Evolutionary conservation across 30 jellyfish, hydroid and myxozoan species (phyloP).

Genomic region (Aurelia sp.): DNA sequence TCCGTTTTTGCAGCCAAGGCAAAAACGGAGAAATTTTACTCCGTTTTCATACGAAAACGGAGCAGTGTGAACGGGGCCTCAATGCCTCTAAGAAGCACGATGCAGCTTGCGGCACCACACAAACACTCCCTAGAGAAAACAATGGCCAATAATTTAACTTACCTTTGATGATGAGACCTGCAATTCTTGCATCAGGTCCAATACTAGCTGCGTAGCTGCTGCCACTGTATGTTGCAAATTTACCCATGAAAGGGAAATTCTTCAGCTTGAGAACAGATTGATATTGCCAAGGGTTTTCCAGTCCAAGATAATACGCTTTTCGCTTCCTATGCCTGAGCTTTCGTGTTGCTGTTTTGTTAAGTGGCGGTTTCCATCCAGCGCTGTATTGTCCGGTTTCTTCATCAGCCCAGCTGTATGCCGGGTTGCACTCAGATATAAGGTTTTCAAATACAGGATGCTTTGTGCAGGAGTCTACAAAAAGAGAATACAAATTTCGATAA

Average conservation of each 20-base stretch:
- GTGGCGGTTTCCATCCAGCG: conserved; percentile 90
- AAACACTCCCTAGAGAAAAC: neutral
- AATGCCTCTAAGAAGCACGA: no score
- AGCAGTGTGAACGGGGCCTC: neutral
- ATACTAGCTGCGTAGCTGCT: conserved; percentile 87
- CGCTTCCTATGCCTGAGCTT: conserved; percentile 70
- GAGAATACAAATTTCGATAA: neutral
- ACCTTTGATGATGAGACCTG: conserved; percentile 69
- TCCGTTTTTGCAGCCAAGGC: no score
- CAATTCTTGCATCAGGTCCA: conserved; percentile 86
- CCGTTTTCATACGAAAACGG: no score
- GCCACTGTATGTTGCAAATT: conserved; percentile 86
- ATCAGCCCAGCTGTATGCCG: conserved; percentile 75
- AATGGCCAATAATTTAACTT: neutral
- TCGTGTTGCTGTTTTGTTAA: conserved; percentile 64
- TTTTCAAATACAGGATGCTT: conserved; percentile 80
- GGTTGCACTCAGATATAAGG: conserved; percentile 73
- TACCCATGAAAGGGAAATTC: conserved; percentile 90
- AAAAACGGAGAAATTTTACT: no score
- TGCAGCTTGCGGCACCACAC: neutral
- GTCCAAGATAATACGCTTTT: conserved; percentile 82
- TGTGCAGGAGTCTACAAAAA: conserved; percentile 72
- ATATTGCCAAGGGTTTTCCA: conserved; percentile 90
- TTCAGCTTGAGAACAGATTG: conserved; percentile 79
- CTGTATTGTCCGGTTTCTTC: conserved; percentile 77